A percentile compares a stretch with the other conserved stretches of the same genome.
These are phyloP conservation scores for Volucella bombylans DNA, from an alignment of 2,888 invertebrate species.

Conservation along the genomic window DNA sequence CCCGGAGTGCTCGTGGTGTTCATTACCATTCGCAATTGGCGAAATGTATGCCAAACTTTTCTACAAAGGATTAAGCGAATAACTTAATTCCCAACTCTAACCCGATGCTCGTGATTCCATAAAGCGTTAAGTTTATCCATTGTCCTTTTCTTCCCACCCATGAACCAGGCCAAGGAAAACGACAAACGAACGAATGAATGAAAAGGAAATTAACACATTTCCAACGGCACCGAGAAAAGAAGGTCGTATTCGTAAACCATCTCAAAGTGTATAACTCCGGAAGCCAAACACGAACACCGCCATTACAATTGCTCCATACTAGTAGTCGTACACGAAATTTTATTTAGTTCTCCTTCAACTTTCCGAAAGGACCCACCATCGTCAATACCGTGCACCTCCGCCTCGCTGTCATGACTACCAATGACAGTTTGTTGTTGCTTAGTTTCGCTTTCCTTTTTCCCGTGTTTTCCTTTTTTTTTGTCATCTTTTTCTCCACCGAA, in stretches of 20 bases:
- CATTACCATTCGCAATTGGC: constrained; percentile 68
- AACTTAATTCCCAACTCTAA: constrained; percentile 61
- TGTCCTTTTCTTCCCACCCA: constrained; percentile 24
- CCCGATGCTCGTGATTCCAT: constrained; percentile 54
- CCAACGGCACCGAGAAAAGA: neutral
- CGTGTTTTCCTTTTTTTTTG: constrained; percentile 3
- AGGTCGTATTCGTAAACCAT: constrained; percentile 44
- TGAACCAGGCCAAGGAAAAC: neutral
- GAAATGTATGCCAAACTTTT: constrained; percentile 68
- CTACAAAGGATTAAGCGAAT: constrained; percentile 67
- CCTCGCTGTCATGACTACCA: constrained; percentile 44
- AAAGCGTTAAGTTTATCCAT: constrained; percentile 50
- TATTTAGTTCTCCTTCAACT: constrained; percentile 43
- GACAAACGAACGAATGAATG: constrained; percentile 7
- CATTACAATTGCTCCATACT: constrained; percentile 58
- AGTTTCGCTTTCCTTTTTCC: constrained; percentile 21
- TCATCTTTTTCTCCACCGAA: constrained; percentile 26
- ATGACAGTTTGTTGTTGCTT: constrained; percentile 56
- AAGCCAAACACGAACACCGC: constrained; percentile 60
- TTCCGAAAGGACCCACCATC: constrained; percentile 16
- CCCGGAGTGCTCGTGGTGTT: constrained; percentile 30
- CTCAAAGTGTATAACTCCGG: constrained; percentile 37
- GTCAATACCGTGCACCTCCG: neutral
- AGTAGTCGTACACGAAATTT: constrained; percentile 63
- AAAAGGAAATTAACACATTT: neutral